phyloP scores from a whole-genome alignment of 2,113 vertebrate species.

The Charadrius vociferus region DNA sequence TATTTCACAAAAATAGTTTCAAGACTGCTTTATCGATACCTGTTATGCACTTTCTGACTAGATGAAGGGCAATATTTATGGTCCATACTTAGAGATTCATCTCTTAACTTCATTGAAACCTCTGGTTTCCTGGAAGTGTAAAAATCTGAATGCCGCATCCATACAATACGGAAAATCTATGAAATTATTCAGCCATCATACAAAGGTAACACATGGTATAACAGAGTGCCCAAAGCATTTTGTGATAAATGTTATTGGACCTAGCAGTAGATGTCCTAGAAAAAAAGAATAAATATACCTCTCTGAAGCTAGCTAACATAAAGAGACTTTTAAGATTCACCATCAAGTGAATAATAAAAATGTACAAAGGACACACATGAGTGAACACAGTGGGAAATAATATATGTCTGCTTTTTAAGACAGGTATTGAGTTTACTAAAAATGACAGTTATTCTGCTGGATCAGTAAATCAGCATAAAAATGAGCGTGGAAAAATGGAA shows the following conservation, averaged over 20 bases:
- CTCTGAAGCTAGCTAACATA: not conserved
- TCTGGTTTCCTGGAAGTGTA: not conserved
- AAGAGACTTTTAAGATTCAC: not conserved
- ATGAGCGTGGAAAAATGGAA: not conserved
- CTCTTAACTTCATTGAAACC: not conserved
- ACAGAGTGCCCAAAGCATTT: not conserved
- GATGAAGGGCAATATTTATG: not conserved
- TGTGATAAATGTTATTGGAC: not conserved
- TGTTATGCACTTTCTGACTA: not conserved
- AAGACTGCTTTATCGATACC: not conserved
- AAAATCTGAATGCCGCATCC: not conserved
- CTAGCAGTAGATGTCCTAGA: not conserved
- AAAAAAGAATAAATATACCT: not conserved
- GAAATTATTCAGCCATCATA: not conserved
- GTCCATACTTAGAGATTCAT: not conserved
- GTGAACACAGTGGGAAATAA: conserved; percentile 6
- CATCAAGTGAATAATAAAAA: not conserved
- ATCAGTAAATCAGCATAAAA: conserved; percentile 39
- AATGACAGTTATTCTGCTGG: not conserved
- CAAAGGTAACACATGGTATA: not conserved
- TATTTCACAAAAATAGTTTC: not conserved
- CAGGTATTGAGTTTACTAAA: not conserved
- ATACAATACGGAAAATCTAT: not conserved
- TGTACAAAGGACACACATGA: not conserved
- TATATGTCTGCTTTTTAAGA: not conserved